Evolutionary conservation across 92 coral and sea anemone genomes (phyloP), one percentile per base, ranked within the genome.

Genomic region (Parazoanthus darwini): DNA sequence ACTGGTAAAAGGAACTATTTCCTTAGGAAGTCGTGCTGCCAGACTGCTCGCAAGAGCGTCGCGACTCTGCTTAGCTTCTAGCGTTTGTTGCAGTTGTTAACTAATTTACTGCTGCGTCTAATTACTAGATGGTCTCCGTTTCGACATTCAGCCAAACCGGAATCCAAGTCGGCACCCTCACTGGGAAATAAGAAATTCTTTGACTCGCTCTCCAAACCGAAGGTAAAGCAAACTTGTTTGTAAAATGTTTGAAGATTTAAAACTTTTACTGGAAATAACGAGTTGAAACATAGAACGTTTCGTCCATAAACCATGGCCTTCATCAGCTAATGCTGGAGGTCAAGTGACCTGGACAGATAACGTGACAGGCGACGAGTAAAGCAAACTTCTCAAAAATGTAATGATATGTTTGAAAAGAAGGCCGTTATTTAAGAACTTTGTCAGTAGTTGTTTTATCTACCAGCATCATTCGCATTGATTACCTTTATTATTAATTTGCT

Each of bases 91-190:
- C 76, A 39, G 6, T 65, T 54, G 33, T 63, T 43, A 15, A 29
- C 33, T 29, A 29, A 79, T 37, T 81, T 20, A 8, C 63, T n/a
- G 42, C 46, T 65, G 50, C 77, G 11, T 39, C 13, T 86, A 63
- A 77, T n/a, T 89, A 44, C 65, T 82, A 97, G 99, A 78, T 97
- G 99, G 99, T 80, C 87, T 73, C 99, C 99, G 13, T 97, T 97
- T 85, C 93, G 99, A 44, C 98, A 97, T 74, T 97, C 99, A 6
- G 98, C 99, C n/a, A 94, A 93, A 89, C 93, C 93, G 26, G 99
- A 97, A 85, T 92, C 95, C 23, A 94, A 93, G 89, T 46, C 90
- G 33, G 86, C 85, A 42, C 90, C 94, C 1, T 90, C 88, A 80
- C 90, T 87, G 1, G 92, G 93, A 74, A 93, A 93, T 82, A 97